These are phyloP conservation scores for Sterrhoptilus dennistouni DNA, from an alignment of 2,113 vertebrate species.

Conservation along the genomic window DNA sequence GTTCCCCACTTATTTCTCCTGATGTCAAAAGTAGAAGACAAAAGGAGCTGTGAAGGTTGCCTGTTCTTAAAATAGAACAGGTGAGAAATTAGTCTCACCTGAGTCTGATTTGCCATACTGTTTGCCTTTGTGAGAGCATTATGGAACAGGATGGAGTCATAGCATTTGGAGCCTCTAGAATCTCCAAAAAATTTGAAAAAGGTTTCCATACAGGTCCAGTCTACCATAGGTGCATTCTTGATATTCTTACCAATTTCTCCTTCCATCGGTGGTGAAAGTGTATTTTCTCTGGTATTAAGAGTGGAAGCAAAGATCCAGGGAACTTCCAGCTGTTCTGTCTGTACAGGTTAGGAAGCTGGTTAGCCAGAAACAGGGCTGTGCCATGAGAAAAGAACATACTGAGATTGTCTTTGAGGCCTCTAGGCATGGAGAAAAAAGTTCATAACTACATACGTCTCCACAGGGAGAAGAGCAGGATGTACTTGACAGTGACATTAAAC, in stretches of 20 bases:
- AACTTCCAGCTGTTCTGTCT: neutral
- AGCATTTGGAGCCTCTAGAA: neutral
- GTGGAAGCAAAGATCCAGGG: neutral
- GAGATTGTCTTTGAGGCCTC: neutral
- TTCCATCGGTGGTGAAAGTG: accelerated
- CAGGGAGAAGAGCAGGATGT: neutral
- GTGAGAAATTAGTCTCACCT: neutral
- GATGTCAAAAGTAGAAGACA: neutral
- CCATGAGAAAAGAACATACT: neutral
- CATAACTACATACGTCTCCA: neutral
- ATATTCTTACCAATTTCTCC: neutral
- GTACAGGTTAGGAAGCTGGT: neutral
- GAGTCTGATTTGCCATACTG: neutral
- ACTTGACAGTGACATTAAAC: neutral
- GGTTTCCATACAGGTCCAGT: neutral
- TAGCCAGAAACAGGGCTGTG: neutral
- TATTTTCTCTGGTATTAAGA: neutral
- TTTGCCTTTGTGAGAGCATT: neutral
- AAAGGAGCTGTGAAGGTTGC: neutral
- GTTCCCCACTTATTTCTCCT: neutral
- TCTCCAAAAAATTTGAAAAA: neutral
- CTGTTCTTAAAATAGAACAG: neutral
- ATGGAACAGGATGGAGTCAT: neutral
- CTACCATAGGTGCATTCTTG: neutral
- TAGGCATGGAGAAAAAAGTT: neutral